Conservation (phyloP, 2,113 vertebrate species). For the Tringa solitaria region DNA sequence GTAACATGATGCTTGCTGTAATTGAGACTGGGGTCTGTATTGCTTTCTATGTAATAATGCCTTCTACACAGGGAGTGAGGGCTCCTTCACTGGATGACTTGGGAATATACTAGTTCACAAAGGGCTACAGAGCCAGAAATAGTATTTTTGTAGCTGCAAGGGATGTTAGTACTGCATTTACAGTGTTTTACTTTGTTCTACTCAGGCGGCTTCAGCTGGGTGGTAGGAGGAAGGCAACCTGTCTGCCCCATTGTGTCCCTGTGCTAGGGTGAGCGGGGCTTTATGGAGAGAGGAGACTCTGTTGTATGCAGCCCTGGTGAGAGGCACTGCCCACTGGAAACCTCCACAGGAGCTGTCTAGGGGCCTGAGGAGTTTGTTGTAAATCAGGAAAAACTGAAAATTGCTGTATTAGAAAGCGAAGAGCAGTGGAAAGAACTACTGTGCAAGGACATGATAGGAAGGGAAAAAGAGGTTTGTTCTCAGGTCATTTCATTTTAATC, state of each 20-base stretch:
- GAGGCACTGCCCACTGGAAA: neutral
- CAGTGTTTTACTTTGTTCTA: neutral
- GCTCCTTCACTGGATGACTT: neutral
- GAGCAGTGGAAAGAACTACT: neutral
- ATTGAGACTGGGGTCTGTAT: neutral
- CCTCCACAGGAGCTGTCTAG: neutral
- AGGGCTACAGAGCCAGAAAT: neutral
- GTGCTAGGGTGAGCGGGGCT: neutral
- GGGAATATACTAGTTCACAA: neutral
- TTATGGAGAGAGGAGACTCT: neutral
- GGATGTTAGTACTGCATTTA: neutral
- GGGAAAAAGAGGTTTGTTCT: neutral
- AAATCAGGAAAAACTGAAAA: neutral
- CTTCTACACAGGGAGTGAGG: neutral
- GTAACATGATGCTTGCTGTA: neutral
- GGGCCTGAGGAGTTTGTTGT: neutral
- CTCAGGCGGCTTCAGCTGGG: neutral
- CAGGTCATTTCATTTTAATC: neutral
- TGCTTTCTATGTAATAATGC: neutral
- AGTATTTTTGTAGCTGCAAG: neutral
- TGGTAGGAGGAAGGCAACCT: neutral
- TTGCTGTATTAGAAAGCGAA: neutral
- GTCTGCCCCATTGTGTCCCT: rapidly evolving
- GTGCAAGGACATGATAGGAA: neutral
- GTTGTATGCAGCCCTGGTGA: rapidly evolving